Conservation (phyloP, 2,888 invertebrate genomes). For the Apamea epomidion region DNA sequence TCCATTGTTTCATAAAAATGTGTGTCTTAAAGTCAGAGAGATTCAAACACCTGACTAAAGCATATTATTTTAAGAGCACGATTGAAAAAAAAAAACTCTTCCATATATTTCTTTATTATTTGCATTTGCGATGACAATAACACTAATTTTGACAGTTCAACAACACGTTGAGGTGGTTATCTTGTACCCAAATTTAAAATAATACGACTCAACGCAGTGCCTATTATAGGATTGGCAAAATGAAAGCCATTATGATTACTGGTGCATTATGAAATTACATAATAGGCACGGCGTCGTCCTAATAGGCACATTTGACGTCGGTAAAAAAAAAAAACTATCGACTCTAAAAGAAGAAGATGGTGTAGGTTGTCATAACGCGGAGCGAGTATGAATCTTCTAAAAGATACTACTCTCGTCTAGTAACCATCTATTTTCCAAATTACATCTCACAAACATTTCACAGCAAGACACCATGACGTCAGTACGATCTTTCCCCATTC, state of each 20-base stretch:
- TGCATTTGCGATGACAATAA: not conserved
- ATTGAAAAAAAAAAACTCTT: not conserved
- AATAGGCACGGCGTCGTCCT: too few relatives aligned
- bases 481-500: not conserved
- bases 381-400: not conserved
- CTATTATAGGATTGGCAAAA: not conserved
- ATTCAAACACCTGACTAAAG: not conserved
- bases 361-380: not conserved
- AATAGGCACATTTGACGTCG: too few relatives aligned
- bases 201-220: not conserved
- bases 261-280: not conserved
- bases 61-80: not conserved
- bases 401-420: not conserved
- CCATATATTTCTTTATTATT: not conserved
- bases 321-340: too few relatives aligned
- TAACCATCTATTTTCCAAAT: not conserved
- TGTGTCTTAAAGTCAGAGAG: not conserved
- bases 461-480: not conserved
- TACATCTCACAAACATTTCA: not conserved
- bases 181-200: not conserved
- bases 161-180: not conserved
- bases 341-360: not conserved
- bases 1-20: too few relatives aligned
- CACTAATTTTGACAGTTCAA: not conserved
- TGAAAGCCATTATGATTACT: not conserved